Conservation (phyloP, 37 sponge, comb jelly and placozoan species). For the Bolinopsis microptera region DNA sequence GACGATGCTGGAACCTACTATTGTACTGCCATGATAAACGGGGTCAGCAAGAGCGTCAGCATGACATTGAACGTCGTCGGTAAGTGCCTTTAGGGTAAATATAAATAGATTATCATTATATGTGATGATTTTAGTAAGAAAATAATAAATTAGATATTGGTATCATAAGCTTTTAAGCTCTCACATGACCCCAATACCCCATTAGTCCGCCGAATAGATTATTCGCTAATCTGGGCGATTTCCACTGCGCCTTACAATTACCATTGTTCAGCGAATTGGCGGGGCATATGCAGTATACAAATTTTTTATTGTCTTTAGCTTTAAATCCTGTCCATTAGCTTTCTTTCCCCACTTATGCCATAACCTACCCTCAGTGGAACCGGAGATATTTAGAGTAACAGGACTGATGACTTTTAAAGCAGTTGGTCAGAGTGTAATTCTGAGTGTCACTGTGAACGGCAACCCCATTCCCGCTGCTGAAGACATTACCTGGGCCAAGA, state of each 20-base stretch:
- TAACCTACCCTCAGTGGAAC: constrained; percentile 13
- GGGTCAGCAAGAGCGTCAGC: background rate
- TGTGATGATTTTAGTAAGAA: too few relatives aligned
- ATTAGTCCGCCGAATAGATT: too few relatives aligned
- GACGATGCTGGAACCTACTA: constrained; percentile 1
- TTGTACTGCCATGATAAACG: constrained; percentile 10
- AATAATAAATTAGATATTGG: too few relatives aligned
- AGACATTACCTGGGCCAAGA: constrained; percentile 35
- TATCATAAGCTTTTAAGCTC: too few relatives aligned
- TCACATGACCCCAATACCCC: too few relatives aligned
- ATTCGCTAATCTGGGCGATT: too few relatives aligned
- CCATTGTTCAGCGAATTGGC: too few relatives aligned
- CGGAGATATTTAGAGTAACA: constrained; percentile 3
- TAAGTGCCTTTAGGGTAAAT: background rate
- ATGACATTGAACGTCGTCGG: constrained; percentile 24
- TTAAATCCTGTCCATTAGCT: too few relatives aligned
- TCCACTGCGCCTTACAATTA: too few relatives aligned
- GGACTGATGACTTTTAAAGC: constrained; percentile 5
- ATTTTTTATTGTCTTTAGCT: too few relatives aligned
- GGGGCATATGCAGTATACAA: too few relatives aligned
- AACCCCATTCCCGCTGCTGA: constrained; percentile 37
- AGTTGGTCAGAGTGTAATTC: constrained; percentile 21
- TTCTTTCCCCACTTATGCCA: background rate
- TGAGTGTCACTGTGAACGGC: constrained; percentile 36
- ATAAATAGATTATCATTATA: too few relatives aligned